phyloP scores from a whole-genome alignment of 1,140 invertebrate genomes.

The Microplitis demolitor region DNA sequence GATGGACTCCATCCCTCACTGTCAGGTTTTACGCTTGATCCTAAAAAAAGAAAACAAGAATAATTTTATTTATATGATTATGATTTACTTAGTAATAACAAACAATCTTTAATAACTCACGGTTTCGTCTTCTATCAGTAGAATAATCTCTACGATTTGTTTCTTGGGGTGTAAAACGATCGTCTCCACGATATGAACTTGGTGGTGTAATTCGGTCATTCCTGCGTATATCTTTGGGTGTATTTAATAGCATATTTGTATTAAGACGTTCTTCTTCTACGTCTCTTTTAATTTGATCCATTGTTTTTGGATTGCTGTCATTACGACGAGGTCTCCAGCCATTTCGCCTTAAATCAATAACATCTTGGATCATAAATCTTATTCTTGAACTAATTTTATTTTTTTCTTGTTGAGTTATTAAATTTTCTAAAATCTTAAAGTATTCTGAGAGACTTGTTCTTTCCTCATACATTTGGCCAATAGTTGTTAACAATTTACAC shows the following conservation, averaged over 20 bases:
- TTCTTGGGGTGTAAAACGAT: constrained; percentile 53
- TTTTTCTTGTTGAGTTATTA: neutral
- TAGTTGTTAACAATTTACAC: neutral
- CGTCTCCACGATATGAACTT: constrained; percentile 38
- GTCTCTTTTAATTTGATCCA: constrained; percentile 90
- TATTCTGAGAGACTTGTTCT: neutral
- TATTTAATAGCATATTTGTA: neutral
- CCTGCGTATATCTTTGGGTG: constrained; percentile 20
- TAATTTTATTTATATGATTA: too few species aligned
- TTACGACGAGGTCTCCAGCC: constrained; percentile 72
- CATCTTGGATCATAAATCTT: neutral
- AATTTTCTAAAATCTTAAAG: neutral
- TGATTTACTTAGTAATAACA: too few species aligned
- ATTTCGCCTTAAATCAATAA: neutral
- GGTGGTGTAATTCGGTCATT: constrained; percentile 63
- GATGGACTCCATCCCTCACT: neutral
- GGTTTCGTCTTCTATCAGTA: neutral
- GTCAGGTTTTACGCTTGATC: too few species aligned
- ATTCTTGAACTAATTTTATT: neutral
- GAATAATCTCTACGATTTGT: constrained; percentile 61
- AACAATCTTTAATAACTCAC: too few species aligned
- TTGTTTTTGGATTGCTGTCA: constrained; percentile 89
- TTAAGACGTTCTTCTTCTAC: constrained; percentile 72
- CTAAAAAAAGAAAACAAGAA: too few species aligned
- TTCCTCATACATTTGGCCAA: neutral